Conservation (phyloP, 2,797 vertebrate genomes). For the Hypotaenidia okinawae region DNA sequence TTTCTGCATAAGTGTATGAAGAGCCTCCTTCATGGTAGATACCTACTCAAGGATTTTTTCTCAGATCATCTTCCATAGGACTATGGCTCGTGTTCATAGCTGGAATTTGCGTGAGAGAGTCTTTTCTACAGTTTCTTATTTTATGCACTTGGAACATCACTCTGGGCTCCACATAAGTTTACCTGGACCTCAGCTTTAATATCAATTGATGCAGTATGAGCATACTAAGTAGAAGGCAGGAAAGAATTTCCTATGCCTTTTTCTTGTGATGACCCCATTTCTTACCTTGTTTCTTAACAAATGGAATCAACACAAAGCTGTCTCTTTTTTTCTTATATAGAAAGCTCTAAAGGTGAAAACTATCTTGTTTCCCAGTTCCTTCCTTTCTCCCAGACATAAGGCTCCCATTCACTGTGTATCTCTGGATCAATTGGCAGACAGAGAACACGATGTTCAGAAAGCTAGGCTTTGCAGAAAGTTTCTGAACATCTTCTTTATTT, state of each 20-base stretch:
- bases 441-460: fast-evolving
- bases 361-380: background rate
- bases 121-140: background rate
- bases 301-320: background rate
- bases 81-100: background rate
- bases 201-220: background rate
- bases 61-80: background rate
- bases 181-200: background rate
- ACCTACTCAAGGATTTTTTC: background rate
- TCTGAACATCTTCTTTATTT: background rate
- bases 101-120: background rate
- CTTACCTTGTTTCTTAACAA: background rate
- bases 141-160: background rate
- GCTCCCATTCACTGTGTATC: background rate
- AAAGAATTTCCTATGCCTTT: background rate
- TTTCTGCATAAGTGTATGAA: background rate
- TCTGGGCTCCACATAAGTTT: background rate
- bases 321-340: background rate
- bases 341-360: background rate
- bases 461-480: background rate
- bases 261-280: background rate
- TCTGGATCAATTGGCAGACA: background rate
- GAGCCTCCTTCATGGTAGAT: background rate
- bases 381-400: background rate
- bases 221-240: background rate